A percentile compares a stretch with the other conserved stretches of the same genome.
Conservation (phyloP, 1,140 invertebrate species). For the Apocrypta bakeri region DNA sequence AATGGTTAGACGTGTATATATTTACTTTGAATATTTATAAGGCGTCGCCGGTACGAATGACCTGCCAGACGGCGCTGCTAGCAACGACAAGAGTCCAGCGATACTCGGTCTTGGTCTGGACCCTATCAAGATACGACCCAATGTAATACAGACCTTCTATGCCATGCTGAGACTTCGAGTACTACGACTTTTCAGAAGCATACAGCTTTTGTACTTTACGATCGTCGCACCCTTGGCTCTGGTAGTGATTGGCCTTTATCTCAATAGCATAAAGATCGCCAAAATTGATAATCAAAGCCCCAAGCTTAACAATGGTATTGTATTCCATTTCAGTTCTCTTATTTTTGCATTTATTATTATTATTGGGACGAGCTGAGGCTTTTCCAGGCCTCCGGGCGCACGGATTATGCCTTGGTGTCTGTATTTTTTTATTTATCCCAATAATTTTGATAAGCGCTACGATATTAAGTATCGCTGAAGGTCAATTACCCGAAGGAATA, state of each 20-base stretch:
- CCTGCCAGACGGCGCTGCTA: slow-evolving; percentile 64
- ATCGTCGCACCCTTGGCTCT: slow-evolving; percentile 77
- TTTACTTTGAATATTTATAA: too few relatives aligned
- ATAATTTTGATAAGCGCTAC: too few relatives aligned
- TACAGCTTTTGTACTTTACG: slow-evolving; percentile 74
- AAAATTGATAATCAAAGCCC: slow-evolving; percentile 79
- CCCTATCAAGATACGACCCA: slow-evolving; percentile 75
- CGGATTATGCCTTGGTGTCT: too few relatives aligned
- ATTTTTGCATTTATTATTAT: too few relatives aligned
- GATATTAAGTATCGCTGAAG: too few relatives aligned
- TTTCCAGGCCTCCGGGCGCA: too few relatives aligned
- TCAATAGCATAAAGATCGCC: slow-evolving; percentile 79
- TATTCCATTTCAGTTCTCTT: too few relatives aligned
- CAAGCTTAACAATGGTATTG: slow-evolving; percentile 72
- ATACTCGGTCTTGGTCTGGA: slow-evolving; percentile 75
- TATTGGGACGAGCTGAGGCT: too few relatives aligned
- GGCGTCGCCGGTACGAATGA: slow-evolving; percentile 61
- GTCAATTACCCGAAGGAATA: too few relatives aligned
- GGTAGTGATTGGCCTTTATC: slow-evolving; percentile 80
- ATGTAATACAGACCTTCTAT: slow-evolving; percentile 73
- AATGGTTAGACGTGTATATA: too few relatives aligned
- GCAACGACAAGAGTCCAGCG: slow-evolving; percentile 68
- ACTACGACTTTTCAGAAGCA: slow-evolving; percentile 72
- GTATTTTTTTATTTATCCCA: neutral
- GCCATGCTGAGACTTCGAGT: slow-evolving; percentile 73